Evolutionary conservation across 2,113 vertebrate genomes (phyloP).

Genomic region (Eidolon helvum): DNA sequence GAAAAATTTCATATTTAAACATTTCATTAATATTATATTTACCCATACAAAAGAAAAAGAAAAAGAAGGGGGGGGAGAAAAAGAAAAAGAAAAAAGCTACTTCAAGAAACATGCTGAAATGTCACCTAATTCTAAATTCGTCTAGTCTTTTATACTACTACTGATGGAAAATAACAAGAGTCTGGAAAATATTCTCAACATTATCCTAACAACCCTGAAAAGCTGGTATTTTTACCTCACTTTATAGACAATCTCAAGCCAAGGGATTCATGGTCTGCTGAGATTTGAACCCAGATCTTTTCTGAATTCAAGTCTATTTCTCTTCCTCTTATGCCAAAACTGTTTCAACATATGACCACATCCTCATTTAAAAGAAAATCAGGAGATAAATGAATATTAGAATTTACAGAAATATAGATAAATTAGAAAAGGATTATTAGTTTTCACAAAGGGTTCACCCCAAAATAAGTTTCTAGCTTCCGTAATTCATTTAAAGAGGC

Average conservation of each 20-base stretch:
- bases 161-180: background rate
- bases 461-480: background rate
- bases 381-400: background rate
- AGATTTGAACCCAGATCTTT: background rate
- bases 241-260: background rate
- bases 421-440: background rate
- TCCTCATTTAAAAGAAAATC: background rate
- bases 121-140: background rate
- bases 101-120: background rate
- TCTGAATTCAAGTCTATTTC: background rate
- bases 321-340: background rate
- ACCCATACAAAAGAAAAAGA: background rate
- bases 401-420: background rate
- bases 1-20: background rate
- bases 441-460: background rate
- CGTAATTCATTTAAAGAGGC: background rate
- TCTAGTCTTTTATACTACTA: background rate
- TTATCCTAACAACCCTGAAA: background rate
- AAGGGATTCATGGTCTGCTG: background rate
- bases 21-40: slow-evolving; percentile 19
- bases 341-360: background rate
- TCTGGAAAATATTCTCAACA: background rate
- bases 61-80: too few species aligned
- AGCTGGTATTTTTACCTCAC: background rate
- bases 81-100: background rate